Conservation (phyloP, 2,113 vertebrate genomes). For the Dissostichus mawsoni region DNA sequence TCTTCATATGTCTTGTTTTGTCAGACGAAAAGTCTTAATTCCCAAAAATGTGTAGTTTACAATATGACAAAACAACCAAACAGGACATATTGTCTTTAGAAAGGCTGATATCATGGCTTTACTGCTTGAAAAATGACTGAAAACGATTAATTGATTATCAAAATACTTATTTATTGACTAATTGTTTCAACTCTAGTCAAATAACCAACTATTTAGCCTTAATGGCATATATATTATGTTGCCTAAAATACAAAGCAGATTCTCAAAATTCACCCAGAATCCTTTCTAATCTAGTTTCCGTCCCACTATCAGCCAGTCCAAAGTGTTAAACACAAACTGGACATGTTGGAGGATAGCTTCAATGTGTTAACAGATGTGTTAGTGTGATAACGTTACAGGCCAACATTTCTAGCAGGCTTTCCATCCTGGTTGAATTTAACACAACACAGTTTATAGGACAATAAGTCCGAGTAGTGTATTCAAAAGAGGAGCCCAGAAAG, state of each 20-base stretch:
- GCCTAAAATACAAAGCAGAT: background rate
- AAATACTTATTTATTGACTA: too few species aligned
- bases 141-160: too few species aligned
- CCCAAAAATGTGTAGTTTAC: too few species aligned
- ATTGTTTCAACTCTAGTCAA: too few species aligned
- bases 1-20: too few species aligned
- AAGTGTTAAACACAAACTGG: background rate
- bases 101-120: too few species aligned
- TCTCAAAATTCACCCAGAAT: background rate
- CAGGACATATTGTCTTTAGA: too few species aligned
- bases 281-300: background rate
- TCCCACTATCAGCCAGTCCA: background rate
- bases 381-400: background rate
- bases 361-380: background rate
- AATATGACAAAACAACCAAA: too few species aligned
- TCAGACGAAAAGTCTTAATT: too few species aligned
- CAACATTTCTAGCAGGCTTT: background rate
- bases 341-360: background rate
- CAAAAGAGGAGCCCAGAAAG: constrained; percentile 35
- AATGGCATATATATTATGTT: background rate
- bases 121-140: too few species aligned
- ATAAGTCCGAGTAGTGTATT: background rate
- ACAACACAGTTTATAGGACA: background rate
- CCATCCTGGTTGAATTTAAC: background rate
- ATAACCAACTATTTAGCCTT: too few species aligned